These are phyloP conservation scores for Rhaphigaster nebulosa DNA, from an alignment of 2,888 invertebrate species.

Conservation along the genomic window DNA sequence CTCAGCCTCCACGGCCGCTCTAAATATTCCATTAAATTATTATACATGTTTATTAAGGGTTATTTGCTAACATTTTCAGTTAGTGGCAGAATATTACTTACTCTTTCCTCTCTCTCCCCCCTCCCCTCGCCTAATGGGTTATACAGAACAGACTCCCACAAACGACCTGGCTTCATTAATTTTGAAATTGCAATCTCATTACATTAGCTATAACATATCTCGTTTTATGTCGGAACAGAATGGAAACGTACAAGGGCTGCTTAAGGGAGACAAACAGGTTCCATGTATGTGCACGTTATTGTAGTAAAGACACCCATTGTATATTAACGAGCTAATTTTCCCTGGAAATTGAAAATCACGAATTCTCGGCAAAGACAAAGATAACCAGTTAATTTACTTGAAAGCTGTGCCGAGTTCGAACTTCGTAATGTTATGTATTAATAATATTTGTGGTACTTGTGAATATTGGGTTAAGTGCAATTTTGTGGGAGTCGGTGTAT, in stretches of 20 bases:
- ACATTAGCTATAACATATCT: constrained; percentile 38
- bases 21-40: not conserved
- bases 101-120: not conserved
- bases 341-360: not conserved
- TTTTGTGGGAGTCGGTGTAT: no score
- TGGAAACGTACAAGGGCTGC: not conserved
- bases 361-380: not conserved
- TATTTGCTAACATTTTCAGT: not conserved
- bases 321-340: constrained; percentile 13
- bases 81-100: not conserved
- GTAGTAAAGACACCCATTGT: not conserved
- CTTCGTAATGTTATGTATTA: not conserved
- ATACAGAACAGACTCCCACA: not conserved
- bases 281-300: not conserved
- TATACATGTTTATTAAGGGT: not conserved
- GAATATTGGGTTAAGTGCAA: no score
- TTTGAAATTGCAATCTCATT: constrained; percentile 23
- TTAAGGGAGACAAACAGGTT: not conserved
- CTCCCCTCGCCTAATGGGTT: not conserved
- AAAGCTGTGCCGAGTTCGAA: not conserved
- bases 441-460: no score
- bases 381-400: not conserved
- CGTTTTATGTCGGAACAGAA: not conserved
- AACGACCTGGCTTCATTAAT: not conserved
- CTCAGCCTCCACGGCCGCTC: no score